phyloP scores from a whole-genome alignment of 2,797 vertebrate genomes.

The Falco columbarius region DNA sequence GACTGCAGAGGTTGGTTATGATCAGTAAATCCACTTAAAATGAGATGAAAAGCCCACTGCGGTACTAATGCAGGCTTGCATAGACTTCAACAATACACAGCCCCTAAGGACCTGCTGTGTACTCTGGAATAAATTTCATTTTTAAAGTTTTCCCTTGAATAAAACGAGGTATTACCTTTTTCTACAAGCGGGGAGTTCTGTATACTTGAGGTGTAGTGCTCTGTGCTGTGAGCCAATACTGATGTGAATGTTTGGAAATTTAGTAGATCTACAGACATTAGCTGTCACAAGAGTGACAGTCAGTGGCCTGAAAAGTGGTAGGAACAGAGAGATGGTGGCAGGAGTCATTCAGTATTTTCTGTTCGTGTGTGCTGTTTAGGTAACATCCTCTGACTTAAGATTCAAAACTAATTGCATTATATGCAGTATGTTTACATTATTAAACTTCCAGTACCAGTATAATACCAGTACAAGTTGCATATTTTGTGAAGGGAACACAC shows the following conservation, averaged over 20 bases:
- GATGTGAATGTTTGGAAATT: neutral
- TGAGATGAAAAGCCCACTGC: neutral
- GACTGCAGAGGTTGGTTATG: neutral
- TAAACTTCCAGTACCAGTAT: neutral
- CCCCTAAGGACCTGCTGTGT: neutral
- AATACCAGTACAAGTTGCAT: neutral
- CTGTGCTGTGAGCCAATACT: neutral
- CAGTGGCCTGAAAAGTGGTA: neutral
- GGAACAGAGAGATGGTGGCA: neutral
- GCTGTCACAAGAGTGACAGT: neutral
- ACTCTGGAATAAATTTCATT: neutral
- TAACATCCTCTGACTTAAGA: neutral
- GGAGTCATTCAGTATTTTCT: neutral
- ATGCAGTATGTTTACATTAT: accelerated
- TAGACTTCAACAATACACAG: neutral
- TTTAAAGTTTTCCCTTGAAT: neutral
- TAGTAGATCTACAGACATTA: neutral
- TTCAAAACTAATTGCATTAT: neutral
- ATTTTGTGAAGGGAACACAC: neutral
- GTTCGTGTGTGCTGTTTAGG: neutral
- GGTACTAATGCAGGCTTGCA: neutral
- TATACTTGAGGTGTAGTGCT: neutral
- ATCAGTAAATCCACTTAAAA: neutral
- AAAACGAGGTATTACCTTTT: neutral
- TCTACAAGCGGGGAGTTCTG: neutral